Evolutionary conservation across 2,113 vertebrate genomes (phyloP), one percentile per base, ranked within the genome.

Genomic region (Reinhardtius hippoglossoides): DNA sequence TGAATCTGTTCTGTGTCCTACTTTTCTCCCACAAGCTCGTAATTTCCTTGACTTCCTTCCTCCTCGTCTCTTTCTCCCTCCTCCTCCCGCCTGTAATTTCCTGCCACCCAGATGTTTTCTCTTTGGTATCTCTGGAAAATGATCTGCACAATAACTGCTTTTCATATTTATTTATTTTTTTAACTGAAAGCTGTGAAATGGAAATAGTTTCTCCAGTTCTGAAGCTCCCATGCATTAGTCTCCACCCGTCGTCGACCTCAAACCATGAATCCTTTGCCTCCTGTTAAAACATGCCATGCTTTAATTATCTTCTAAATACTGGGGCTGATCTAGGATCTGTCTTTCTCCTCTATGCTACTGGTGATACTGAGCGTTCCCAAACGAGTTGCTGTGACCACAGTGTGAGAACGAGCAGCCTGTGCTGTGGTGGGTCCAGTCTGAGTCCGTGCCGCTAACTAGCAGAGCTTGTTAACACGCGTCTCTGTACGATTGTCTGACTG

Each of bases 21-120:
- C 55, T 82, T 86, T 76, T 54, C 63, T 31, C 44, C 65, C 50
- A 20, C 35, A 2, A 64, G 50, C 76, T 80, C 79, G 67, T 79
- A 58, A 71, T 55, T 64, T 69, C 71, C 54, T 57, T 31, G 52
- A 59, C 73, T 70, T 71, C 65, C 65, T 54, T 48, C 56, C 50
- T 75, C 0, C 40, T 23, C 15, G 0, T 48, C 54, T 37, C 44
- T 16, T 37, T 56, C 21, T 15, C 24, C 59, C 21, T 65, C 44
- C 21, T 65, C 44, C 64, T 9, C 68, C 68, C 35, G 66, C 52
- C 50, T 69, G 42, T 74, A 18, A 24, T 66, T 74, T 35, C 14
- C 20, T 67, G 56, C 31, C 1, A 69, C 72, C 71, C 71, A 48
- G 24, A 67, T 72, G 24, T 55, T 5, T 40, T 74, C 31, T 68